A percentile compares a stretch with the other conserved stretches of the same genome.
These are phyloP conservation scores for Diglossa cyanea DNA, from an alignment of 2,797 vertebrate species.

Conservation along the genomic window DNA sequence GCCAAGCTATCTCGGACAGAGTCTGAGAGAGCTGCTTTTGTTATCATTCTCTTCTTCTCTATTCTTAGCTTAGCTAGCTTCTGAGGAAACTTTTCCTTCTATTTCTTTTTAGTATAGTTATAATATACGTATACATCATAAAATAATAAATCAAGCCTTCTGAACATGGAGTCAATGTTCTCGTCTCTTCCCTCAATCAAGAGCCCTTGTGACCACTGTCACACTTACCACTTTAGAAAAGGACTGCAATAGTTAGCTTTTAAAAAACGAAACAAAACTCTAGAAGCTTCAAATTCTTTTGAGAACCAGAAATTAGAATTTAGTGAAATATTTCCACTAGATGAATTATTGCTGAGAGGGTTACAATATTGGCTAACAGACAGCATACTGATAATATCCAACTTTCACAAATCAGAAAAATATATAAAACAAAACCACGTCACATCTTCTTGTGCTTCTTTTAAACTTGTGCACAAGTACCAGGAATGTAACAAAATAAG, in stretches of 20 bases:
- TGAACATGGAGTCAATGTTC: too few species aligned
- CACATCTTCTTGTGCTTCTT: not conserved
- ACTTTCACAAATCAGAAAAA: not conserved
- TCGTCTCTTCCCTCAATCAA: too few species aligned
- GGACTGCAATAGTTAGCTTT: not conserved
- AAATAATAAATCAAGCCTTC: too few species aligned
- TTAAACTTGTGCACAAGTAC: not conserved
- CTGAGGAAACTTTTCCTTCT: too few species aligned
- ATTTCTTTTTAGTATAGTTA: too few species aligned
- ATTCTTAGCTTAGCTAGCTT: too few species aligned
- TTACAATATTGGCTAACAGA: not conserved
- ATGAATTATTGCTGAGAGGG: not conserved
- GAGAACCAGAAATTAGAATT: not conserved
- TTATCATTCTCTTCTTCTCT: too few species aligned
- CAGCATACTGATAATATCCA: not conserved
- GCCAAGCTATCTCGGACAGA: too few species aligned
- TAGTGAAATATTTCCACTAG: not conserved
- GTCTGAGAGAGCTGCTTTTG: too few species aligned
- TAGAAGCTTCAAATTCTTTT: not conserved
- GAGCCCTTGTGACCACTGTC: too few species aligned
- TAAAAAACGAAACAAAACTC: rapidly evolving
- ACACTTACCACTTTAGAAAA: not conserved
- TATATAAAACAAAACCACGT: not conserved
- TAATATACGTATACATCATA: too few species aligned
- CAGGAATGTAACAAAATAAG: not conserved